Evolutionary conservation across 2,113 vertebrate genomes (phyloP).

Genomic region (Entomyzon cyanotis): DNA sequence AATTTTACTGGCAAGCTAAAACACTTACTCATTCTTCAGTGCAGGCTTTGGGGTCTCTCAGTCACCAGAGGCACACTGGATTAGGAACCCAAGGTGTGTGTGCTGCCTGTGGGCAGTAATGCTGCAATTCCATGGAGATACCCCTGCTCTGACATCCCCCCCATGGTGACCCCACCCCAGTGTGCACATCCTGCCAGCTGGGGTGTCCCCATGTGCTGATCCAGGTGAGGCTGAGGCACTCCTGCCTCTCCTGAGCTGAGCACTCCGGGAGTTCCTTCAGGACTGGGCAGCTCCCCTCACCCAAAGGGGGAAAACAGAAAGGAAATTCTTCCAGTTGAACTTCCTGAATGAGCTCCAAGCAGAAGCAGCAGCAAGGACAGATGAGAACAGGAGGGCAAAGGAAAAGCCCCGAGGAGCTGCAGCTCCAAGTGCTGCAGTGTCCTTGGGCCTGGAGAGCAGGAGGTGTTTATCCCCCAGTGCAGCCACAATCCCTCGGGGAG

Average conservation of each 20-base stretch:
- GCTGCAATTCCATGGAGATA: background rate
- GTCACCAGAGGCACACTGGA: background rate
- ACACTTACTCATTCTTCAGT: background rate
- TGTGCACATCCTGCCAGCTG: background rate
- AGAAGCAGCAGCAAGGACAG: background rate
- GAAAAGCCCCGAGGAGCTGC: background rate
- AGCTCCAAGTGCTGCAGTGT: no score
- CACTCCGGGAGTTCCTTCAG: accelerated
- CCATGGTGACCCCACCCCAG: no score
- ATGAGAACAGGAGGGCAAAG: background rate
- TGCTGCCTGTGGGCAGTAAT: background rate
- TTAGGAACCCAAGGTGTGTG: background rate
- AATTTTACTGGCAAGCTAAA: background rate
- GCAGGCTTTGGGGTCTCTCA: background rate
- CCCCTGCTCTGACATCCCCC: background rate
- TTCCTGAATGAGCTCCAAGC: background rate
- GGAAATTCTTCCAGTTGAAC: background rate
- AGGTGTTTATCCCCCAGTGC: background rate
- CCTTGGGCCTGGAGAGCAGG: background rate
- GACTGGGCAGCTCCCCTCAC: accelerated
- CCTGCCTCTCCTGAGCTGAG: background rate
- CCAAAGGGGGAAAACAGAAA: accelerated
- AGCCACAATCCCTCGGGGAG: background rate
- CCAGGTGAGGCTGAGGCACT: accelerated
- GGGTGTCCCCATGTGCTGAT: background rate